Conservation (phyloP, 2,113 vertebrate genomes). For the Ahaetulla prasina region DNA sequence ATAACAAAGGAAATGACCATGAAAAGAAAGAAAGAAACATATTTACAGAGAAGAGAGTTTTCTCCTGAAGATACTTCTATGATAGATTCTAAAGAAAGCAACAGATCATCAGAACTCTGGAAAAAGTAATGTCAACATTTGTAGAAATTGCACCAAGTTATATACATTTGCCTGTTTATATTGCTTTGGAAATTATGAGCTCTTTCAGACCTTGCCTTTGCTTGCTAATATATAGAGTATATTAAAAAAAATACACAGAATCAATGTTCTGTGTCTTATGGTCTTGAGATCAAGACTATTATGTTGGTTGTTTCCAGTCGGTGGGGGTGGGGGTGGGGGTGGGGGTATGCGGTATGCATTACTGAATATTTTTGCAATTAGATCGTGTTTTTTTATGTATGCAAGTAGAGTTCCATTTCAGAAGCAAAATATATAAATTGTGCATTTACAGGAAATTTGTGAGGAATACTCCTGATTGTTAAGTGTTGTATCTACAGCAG, state of each 20-base stretch:
- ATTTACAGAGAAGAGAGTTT: background rate
- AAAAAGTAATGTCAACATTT: background rate
- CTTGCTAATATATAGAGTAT: background rate
- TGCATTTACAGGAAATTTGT: background rate
- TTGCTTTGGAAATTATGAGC: background rate
- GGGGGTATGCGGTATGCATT: background rate
- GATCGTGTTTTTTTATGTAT: background rate
- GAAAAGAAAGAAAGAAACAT: background rate
- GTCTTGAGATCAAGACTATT: background rate
- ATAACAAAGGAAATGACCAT: background rate
- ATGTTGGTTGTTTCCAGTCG: background rate
- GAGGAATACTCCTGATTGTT: background rate
- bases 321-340: background rate
- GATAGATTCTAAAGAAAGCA: conserved; percentile 1
- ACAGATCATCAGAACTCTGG: background rate
- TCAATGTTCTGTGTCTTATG: background rate
- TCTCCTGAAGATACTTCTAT: background rate
- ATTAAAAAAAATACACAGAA: background rate
- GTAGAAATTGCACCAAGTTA: background rate
- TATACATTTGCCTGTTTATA: background rate
- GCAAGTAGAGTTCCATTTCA: background rate
- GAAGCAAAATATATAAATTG: background rate
- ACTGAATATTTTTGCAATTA: background rate
- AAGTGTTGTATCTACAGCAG: background rate
- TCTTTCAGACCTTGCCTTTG: background rate